Base-by-base conservation (phyloP, 2,113 vertebrate species). In the Callionymus lyra region DNA sequence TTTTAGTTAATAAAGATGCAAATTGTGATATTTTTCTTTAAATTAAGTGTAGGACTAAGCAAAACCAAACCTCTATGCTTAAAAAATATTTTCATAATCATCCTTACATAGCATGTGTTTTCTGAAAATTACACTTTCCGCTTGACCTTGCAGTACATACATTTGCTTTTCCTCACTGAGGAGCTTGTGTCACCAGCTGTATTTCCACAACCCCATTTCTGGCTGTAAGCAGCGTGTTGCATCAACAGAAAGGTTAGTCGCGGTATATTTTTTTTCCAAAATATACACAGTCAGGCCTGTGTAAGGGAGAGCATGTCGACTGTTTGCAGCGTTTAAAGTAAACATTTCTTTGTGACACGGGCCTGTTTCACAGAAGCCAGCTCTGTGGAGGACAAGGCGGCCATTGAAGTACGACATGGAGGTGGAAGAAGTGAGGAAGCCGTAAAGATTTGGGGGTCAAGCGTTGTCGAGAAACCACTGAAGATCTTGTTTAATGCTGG, bases 251-350 rank as follows among this genome's bases (percentile, higher is more conserved):
- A 70, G 46, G 52, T 66, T 65, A 66, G 68, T 56, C 52, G 50
- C 41, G 16, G 47, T 1, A n/a, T 52, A 12, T 33, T 12, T 12
- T 40, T 16, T 38, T 35, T 52, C 48, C 6, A 5, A 72, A 51
- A 45, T 44, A 61, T 59, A 69, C 72, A 81, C 63, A 60, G 53
- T 1, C 53, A 12, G 43, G 52, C 54, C 69, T 65, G 64, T 75
- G 62, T 50, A 56, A 47, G 51, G 38, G 2, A 19, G 42, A 38
- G 48, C 11, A 11, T 56, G 56, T 38, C 13, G 38, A 55, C 63
- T 61, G 58, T 72, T 74, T 78, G 49, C 72, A 59, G 63, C 34
- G 52, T 67, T 69, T 57, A 65, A 70, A 78, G 59, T 78, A 68
- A 78, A 81, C 74, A 74, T 74, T 76, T 76, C 65, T 62, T 51